Evolutionary conservation across 2,888 invertebrate genomes (phyloP).

Genomic region (Volucella inanis): DNA sequence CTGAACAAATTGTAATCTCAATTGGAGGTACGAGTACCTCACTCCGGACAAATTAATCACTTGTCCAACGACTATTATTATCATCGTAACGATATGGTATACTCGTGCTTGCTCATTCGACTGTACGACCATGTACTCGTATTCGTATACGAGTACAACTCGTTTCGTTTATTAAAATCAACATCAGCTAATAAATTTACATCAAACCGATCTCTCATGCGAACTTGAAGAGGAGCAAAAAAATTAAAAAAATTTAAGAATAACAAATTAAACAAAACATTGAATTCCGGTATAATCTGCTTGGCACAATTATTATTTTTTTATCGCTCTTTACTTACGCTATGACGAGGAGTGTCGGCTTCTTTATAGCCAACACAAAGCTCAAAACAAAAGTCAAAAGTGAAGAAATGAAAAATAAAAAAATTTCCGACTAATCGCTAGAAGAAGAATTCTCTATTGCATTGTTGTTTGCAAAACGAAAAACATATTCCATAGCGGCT

Average conservation of each 20-base stretch:
- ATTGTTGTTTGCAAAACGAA: slow-evolving; percentile 31
- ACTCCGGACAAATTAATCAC: too few species aligned
- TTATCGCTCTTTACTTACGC: not conserved
- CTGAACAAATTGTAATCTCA: slow-evolving; percentile 40
- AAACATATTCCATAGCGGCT: slow-evolving; percentile 49
- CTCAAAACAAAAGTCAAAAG: slow-evolving; percentile 15
- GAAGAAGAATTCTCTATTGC: slow-evolving; percentile 36
- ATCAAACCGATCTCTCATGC: slow-evolving; percentile 33
- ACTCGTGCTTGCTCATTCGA: too few species aligned
- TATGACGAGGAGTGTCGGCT: slow-evolving; percentile 33
- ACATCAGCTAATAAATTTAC: slow-evolving; percentile 23
- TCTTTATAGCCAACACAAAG: not conserved
- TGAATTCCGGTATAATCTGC: slow-evolving; percentile 53
- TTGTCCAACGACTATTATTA: slow-evolving; percentile 5
- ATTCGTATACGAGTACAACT: not conserved
- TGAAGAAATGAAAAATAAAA: slow-evolving; percentile 7
- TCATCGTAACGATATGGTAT: not conserved
- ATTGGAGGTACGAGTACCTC: slow-evolving; percentile 3
- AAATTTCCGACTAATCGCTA: slow-evolving; percentile 53
- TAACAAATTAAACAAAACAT: slow-evolving; percentile 41
- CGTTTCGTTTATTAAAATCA: not conserved
- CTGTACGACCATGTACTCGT: not conserved
- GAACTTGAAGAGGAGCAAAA: slow-evolving; percentile 22
- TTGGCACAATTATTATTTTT: slow-evolving; percentile 27
- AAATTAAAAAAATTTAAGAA: not conserved